Conservation (phyloP, 2,113 vertebrate species). For the Ornithorhynchus anatinus region DNA sequence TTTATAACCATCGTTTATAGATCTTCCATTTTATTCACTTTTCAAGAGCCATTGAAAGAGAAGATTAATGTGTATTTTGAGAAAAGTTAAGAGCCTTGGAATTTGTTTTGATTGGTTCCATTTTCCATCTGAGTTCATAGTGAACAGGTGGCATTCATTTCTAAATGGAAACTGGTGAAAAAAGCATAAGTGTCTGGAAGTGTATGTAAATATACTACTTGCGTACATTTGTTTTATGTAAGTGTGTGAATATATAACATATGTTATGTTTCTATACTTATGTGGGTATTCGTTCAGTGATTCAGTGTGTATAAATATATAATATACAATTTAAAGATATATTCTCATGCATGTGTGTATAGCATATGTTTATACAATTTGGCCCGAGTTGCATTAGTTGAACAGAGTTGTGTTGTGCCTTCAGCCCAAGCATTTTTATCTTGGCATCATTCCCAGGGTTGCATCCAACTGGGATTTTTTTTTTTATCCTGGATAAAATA, state of each 20-base stretch:
- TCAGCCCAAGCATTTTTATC: background rate
- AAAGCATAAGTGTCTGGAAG: background rate
- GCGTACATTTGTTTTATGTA: background rate
- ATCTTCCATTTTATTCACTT: slow-evolving; percentile 28
- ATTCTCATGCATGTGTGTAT: slow-evolving; percentile 10
- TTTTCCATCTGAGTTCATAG: slow-evolving; percentile 18
- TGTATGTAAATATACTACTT: background rate
- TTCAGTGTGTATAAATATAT: background rate
- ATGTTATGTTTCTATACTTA: background rate
- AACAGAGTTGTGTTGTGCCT: background rate
- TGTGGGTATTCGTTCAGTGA: background rate
- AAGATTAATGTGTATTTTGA: slow-evolving; percentile 20
- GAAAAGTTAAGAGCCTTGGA: slow-evolving; percentile 14
- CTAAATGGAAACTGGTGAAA: background rate
- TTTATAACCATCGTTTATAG: slow-evolving; percentile 24
- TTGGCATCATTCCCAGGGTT: background rate
- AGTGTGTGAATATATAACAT: background rate
- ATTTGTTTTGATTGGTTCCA: slow-evolving; percentile 47
- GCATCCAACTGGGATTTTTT: slow-evolving; percentile 4
- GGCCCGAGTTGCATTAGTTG: background rate
- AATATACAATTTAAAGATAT: background rate
- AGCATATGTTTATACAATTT: background rate
- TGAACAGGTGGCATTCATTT: slow-evolving; percentile 7
- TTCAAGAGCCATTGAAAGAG: slow-evolving; percentile 4
- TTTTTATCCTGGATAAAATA: background rate